Conservation (phyloP, 2,888 invertebrate genomes). For the Venusia cambrica region DNA sequence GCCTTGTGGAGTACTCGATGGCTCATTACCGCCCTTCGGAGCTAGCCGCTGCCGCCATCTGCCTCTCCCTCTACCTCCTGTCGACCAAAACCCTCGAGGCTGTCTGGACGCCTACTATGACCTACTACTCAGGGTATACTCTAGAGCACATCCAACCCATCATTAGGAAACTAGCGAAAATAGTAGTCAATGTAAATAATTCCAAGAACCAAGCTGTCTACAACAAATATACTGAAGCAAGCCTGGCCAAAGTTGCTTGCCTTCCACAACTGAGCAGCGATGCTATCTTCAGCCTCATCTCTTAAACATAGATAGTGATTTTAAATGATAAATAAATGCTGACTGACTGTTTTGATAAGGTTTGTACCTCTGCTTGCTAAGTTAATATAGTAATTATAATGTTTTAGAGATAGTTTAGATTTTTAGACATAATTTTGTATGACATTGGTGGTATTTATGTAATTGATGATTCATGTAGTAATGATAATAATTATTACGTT, state of each 20-base stretch:
- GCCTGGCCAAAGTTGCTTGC: constrained; percentile 83
- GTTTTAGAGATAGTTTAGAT: constrained; percentile 48
- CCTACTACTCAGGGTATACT: constrained; percentile 88
- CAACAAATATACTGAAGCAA: constrained; percentile 82
- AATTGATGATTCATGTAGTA: constrained; percentile 19
- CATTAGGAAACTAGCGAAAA: constrained; percentile 84
- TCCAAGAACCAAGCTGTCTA: constrained; percentile 86
- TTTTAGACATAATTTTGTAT: constrained; percentile 54
- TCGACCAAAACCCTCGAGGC: constrained; percentile 70
- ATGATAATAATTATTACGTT: no score
- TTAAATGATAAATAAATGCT: constrained; percentile 10
- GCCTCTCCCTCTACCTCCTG: constrained; percentile 83
- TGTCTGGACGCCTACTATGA: constrained; percentile 87
- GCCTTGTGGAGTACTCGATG: constrained; percentile 90
- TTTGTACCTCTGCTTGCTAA: constrained; percentile 55
- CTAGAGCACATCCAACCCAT: constrained; percentile 85
- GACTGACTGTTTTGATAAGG: constrained; percentile 53
- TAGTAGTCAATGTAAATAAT: constrained; percentile 85
- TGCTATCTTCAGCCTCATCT: constrained; percentile 47
- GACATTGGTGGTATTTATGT: constrained; percentile 35
- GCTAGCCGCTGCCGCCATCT: constrained; percentile 90
- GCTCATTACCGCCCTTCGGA: constrained; percentile 90
- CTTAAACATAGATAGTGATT: constrained; percentile 19
- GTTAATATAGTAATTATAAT: no score
- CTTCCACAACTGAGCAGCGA: constrained; percentile 82